These are phyloP conservation scores for Montifringilla adamsi DNA, from an alignment of 2,113 vertebrate species.

Conservation along the genomic window DNA sequence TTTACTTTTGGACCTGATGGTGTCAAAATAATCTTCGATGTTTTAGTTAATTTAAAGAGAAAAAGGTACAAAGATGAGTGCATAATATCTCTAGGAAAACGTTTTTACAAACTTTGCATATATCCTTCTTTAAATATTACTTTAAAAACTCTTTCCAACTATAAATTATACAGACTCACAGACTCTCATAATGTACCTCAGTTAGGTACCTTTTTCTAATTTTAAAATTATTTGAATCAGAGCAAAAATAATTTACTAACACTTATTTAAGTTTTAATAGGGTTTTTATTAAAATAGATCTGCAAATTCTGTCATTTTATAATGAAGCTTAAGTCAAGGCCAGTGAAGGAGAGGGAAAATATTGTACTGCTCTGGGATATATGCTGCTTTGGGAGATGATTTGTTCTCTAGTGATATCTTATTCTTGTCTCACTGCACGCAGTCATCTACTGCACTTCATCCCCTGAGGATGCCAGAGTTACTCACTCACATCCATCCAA, in stretches of 20 bases:
- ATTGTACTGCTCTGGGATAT: background rate
- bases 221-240: constrained; percentile 18
- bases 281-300: constrained; percentile 32
- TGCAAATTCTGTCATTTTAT: constrained; percentile 2
- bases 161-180: background rate
- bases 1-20: background rate
- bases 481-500: background rate
- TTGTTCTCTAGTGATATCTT: background rate
- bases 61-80: background rate
- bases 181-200: background rate
- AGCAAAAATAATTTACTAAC: constrained; percentile 8
- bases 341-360: background rate
- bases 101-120: background rate
- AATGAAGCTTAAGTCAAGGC: constrained; percentile 17
- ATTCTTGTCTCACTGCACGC: background rate
- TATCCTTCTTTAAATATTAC: background rate
- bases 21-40: background rate
- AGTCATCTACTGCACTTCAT: background rate
- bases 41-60: background rate
- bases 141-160: background rate
- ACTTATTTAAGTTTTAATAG: constrained; percentile 23
- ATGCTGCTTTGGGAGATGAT: background rate
- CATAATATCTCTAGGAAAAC: background rate
- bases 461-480: background rate
- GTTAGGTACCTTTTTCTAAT: background rate